Conservation (phyloP, 1,140 invertebrate species). For the Bemisia tabaci region DNA sequence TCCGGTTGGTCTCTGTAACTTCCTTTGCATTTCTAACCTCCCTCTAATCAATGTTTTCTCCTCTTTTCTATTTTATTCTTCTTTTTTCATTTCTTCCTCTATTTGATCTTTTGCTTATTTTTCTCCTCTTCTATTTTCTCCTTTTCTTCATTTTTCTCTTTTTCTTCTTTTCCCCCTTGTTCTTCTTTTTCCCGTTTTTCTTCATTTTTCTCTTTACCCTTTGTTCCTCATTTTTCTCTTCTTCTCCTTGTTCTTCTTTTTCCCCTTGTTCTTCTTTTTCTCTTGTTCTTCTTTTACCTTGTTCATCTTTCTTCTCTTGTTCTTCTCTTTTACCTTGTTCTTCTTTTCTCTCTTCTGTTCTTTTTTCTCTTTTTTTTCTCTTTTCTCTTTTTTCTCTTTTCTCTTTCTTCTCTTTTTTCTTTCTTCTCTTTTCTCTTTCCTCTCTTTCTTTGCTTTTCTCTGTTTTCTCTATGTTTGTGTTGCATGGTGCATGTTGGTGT, state of each 20-base stretch:
- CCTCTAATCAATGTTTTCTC: neutral
- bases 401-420: constrained; percentile 5
- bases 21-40: constrained; percentile 3
- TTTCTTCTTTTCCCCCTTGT: neutral
- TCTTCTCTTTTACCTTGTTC: neutral
- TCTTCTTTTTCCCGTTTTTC: neutral
- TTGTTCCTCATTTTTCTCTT: neutral
- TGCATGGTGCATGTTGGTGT: too few species aligned
- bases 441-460: too few species aligned
- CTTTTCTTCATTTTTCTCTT: neutral
- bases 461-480: too few species aligned
- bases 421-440: too few species aligned
- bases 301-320: neutral
- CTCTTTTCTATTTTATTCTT: neutral
- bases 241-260: constrained; percentile 1
- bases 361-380: neutral
- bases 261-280: neutral
- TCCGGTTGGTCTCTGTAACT: neutral
- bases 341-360: neutral
- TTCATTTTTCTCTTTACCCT: neutral
- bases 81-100: neutral
- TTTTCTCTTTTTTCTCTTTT: constrained; percentile 1
- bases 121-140: constrained; percentile 1
- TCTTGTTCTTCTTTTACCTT: neutral
- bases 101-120: neutral